phyloP scores from a whole-genome alignment of 2,113 vertebrate genomes.

The Microcebus lehilahytsara region DNA sequence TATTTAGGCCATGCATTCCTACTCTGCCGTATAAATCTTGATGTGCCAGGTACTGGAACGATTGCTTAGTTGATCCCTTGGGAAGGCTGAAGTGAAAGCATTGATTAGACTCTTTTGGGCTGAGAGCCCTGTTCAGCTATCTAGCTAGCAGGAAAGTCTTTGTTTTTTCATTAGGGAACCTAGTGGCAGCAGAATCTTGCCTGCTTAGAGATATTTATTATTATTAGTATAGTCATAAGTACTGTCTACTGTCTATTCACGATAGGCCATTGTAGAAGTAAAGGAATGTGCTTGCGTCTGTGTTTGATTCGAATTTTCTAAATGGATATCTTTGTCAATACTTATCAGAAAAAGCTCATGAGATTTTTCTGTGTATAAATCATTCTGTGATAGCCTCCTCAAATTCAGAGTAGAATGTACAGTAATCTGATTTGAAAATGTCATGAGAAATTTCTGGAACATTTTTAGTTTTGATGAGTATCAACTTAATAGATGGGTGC shows the following conservation, averaged over 20 bases:
- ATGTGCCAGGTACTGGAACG: slow-evolving; percentile 46
- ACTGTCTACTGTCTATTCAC: not conserved
- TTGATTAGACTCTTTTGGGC: slow-evolving; percentile 63
- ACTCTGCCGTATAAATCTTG: slow-evolving; percentile 51
- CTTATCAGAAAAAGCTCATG: slow-evolving; percentile 1
- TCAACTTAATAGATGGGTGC: not conserved
- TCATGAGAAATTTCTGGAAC: slow-evolving; percentile 42
- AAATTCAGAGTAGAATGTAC: not conserved
- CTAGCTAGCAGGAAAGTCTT: slow-evolving; percentile 51
- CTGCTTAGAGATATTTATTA: slow-evolving; percentile 32
- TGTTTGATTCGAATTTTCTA: slow-evolving; percentile 10
- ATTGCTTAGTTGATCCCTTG: slow-evolving; percentile 65
- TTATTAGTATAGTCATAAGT: not conserved
- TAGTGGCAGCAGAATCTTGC: slow-evolving; percentile 3
- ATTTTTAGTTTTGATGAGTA: not conserved
- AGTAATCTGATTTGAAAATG: slow-evolving; percentile 55
- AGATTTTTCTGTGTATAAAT: slow-evolving; percentile 51
- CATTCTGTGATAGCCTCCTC: not conserved
- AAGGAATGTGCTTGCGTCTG: not conserved
- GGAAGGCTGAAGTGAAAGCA: slow-evolving; percentile 63
- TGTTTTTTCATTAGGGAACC: slow-evolving; percentile 44
- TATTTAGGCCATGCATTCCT: slow-evolving; percentile 23
- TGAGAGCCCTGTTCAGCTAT: slow-evolving; percentile 38
- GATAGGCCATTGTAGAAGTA: slow-evolving; percentile 2
- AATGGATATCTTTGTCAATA: slow-evolving; percentile 33